These are phyloP conservation scores for Drosophila mimetica DNA, from an alignment of 2,888 invertebrate species.

Conservation along the genomic window DNA sequence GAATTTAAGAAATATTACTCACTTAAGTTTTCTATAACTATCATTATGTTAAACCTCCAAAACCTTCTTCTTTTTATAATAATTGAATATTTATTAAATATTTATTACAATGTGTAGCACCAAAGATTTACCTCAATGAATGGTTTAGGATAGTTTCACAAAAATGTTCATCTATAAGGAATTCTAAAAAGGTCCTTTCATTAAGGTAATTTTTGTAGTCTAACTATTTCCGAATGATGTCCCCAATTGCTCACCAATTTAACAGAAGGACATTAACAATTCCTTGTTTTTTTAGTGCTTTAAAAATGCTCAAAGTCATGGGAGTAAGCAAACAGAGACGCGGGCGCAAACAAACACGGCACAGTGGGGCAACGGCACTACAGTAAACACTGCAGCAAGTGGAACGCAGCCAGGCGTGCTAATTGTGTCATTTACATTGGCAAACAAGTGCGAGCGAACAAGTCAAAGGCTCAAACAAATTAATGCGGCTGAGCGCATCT, in stretches of 20 bases:
- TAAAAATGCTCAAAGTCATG: constrained; percentile 45
- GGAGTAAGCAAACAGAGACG: constrained; percentile 20
- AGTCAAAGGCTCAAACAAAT: constrained; percentile 37
- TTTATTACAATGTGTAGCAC: too few species aligned
- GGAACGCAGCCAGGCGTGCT: constrained; percentile 31
- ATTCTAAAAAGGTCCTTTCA: too few species aligned
- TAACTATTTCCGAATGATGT: neutral
- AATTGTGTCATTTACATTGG: constrained; percentile 47
- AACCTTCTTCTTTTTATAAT: too few species aligned
- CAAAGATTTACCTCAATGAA: too few species aligned
- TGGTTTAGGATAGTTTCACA: too few species aligned
- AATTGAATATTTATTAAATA: too few species aligned
- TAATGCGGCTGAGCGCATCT: constrained; percentile 27
- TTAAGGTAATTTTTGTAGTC: too few species aligned
- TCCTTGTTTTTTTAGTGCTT: constrained; percentile 36
- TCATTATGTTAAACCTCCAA: too few species aligned
- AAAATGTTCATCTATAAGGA: too few species aligned
- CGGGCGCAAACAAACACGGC: constrained; percentile 12
- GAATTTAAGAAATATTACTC: neutral
- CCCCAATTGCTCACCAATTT: neutral
- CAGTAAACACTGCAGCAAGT: constrained; percentile 44
- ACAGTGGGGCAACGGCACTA: constrained; percentile 25
- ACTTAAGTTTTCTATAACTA: too few species aligned
- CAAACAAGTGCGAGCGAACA: constrained; percentile 40
- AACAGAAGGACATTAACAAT: constrained; percentile 52